phyloP scores from a whole-genome alignment of 92 coral and sea anemone genomes.

The Scolanthus callimorphus region DNA sequence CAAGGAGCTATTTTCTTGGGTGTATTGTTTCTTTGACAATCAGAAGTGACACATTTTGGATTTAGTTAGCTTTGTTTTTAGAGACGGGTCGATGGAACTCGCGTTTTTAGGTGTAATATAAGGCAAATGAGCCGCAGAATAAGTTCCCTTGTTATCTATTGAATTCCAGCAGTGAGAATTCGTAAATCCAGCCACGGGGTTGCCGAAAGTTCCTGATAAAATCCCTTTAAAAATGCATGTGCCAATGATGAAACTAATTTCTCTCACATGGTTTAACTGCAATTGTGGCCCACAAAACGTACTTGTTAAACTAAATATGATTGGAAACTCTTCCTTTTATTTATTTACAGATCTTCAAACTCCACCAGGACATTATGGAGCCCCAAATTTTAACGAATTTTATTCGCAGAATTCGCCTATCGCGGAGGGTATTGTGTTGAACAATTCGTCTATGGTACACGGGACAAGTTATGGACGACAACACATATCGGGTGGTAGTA shows the following conservation, averaged over 20 bases:
- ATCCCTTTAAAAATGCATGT: constrained; percentile 2
- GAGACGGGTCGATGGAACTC: neutral
- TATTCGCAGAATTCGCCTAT: constrained; percentile 46
- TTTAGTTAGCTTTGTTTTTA: neutral
- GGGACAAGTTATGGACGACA: constrained; percentile 17
- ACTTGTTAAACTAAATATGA: no score
- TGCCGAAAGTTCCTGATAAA: neutral
- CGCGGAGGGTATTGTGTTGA: constrained; percentile 24
- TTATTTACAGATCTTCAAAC: constrained; percentile 14
- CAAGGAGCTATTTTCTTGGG: no score
- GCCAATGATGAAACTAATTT: neutral
- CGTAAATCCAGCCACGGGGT: constrained; percentile 7
- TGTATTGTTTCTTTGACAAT: no score
- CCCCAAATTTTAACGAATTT: constrained; percentile 21
- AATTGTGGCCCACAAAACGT: constrained; percentile 1
- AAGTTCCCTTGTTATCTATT: neutral
- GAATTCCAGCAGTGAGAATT: neutral
- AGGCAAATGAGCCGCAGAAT: neutral
- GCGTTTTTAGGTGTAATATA: neutral
- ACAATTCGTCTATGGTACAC: constrained; percentile 12
- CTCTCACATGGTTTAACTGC: no score
- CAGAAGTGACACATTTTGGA: no score
- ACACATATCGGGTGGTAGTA: neutral
- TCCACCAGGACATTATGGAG: constrained; percentile 12
- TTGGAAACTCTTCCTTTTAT: neutral